Base-by-base conservation (phyloP, 2,888 invertebrate genomes). In the Andrena haemorrhoa region DNA sequence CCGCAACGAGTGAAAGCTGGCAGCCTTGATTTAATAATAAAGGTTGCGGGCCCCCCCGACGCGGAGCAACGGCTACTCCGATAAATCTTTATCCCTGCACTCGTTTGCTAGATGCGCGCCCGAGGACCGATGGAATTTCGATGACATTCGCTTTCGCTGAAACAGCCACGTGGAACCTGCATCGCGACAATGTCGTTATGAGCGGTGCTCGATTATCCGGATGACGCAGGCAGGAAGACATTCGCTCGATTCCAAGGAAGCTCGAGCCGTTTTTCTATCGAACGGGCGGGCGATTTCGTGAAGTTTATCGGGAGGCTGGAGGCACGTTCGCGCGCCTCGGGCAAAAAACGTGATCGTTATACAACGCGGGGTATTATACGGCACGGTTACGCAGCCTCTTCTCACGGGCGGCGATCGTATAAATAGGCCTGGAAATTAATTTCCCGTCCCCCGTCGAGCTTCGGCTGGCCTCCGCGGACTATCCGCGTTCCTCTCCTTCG, bases 1-100 rank as follows among this genome's bases (percentile, higher is more conserved):
- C 76, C 86, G 85, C 75, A 78, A 65, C 72, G 83, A 89, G 91
- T 91, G 92, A 91, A 92, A 92, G 91, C 90, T 87, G 88, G 88
- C 91, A 92, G 91, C 92, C 92, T 92, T 92, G 92, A 92, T 92
- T 92, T 90, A 90, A 91, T 91, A 92, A 92, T 91, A 92, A 91
- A 91, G 90, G 90, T 91, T 92, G 89, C 86, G 76, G 86, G 84
- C 83, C 81, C 8, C 72, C 72, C 85, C 79, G 75, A 79, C 82
- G 73, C 80, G 75, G 81, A 77, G 82, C 77, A 26, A 51, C 72
- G 74, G 70, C 35, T 74, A 73, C 71, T 75, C 68, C 56, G 58
- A 77, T 77, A 78, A 77, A 64, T 10, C 7, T 61, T 31, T 60
- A 60, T 4, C 31, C 31, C n/a, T 2, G 6, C 23, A 31, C 31